Evolutionary conservation across 2,888 invertebrate species (phyloP).

Genomic region (Eupithecia pulchellata): DNA sequence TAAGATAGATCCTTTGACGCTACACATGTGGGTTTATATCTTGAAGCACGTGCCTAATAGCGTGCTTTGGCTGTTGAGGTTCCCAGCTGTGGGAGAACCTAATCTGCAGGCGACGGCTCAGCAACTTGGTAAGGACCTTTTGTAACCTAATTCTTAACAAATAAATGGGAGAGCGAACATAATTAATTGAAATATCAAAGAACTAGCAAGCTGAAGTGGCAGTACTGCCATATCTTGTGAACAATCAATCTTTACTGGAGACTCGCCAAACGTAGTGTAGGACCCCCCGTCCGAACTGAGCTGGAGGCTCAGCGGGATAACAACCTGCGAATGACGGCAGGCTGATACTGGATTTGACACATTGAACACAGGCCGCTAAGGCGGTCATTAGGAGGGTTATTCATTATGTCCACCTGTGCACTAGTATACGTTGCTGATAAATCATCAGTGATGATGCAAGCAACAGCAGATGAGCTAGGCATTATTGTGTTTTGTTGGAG

Average conservation of each 20-base stretch:
- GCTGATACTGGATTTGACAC: not conserved
- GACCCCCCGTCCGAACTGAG: too few relatives aligned
- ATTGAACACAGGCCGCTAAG: not conserved
- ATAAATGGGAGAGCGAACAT: not conserved
- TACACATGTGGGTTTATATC: conserved; percentile 98
- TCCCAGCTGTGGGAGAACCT: conserved; percentile 96
- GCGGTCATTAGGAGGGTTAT: not conserved
- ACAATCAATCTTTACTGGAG: not conserved
- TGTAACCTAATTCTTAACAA: not conserved
- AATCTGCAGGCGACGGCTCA: conserved; percentile 93
- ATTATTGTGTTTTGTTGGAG: too few relatives aligned
- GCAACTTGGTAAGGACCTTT: conserved; percentile 87
- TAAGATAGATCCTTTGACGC: conserved; percentile 98
- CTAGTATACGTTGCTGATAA: not conserved
- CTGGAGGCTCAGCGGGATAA: not conserved
- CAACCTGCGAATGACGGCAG: not conserved
- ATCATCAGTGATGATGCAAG: too few relatives aligned
- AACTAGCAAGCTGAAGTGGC: not conserved
- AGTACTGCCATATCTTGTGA: not conserved
- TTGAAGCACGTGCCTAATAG: conserved; percentile 97
- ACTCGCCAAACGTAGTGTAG: not conserved
- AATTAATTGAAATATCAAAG: not conserved
- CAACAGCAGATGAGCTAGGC: too few relatives aligned
- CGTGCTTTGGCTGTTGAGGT: conserved; percentile 97
- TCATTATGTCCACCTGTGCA: not conserved